Percentiles rank a stretch among this genome's conserved stretches.
phyloP scores from a whole-genome alignment of 2,113 vertebrate genomes.

The Martes martes region DNA sequence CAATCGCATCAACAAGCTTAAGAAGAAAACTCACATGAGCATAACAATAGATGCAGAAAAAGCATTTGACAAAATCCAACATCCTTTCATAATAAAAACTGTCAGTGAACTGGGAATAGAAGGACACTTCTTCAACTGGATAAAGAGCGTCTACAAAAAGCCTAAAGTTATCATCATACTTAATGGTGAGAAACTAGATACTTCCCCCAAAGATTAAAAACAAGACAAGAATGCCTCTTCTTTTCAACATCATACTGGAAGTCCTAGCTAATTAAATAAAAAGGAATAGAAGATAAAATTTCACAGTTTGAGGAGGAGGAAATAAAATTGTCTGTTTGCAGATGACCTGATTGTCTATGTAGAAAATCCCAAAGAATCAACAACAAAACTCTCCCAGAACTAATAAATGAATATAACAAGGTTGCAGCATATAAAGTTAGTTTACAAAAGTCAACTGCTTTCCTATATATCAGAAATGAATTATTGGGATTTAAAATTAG shows the following conservation, averaged over 20 bases:
- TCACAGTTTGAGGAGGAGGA: neutral
- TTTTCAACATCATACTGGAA: neutral
- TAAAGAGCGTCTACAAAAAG: neutral
- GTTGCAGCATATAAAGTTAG: neutral
- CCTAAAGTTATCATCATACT: neutral
- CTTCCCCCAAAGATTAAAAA: neutral
- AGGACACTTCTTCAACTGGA: neutral
- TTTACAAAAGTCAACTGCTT: neutral
- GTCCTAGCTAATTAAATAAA: neutral
- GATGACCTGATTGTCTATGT: neutral
- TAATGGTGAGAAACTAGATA: neutral
- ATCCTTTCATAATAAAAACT: neutral
- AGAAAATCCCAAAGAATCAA: neutral
- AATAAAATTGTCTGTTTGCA: neutral
- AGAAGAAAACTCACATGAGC: neutral
- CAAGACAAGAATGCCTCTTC: neutral
- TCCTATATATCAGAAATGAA: neutral
- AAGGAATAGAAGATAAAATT: neutral
- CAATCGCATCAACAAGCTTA: neutral
- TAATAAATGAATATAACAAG: neutral
- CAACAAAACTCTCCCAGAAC: neutral
- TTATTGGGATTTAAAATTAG: neutral
- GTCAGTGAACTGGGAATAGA: neutral
- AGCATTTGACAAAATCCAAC: neutral
- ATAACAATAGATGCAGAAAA: neutral